These are phyloP conservation scores for Chrysolina americana DNA, from an alignment of 2,888 invertebrate species.

Conservation along the genomic window DNA sequence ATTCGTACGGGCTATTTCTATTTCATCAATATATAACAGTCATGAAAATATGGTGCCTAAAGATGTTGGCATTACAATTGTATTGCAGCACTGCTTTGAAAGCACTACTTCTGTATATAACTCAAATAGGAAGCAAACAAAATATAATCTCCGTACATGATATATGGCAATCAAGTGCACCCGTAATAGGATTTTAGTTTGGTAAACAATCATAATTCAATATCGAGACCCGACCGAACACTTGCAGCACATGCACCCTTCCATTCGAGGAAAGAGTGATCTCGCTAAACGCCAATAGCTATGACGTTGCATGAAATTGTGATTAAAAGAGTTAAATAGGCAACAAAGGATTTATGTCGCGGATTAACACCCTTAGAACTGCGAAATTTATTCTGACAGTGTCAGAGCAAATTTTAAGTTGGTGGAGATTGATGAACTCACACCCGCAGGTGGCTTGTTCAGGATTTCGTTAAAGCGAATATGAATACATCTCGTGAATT, in stretches of 20 bases:
- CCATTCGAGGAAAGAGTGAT: slow-evolving; percentile 30
- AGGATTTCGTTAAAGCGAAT: slow-evolving; percentile 30
- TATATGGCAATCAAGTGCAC: slow-evolving; percentile 24
- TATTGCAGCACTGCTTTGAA: background rate
- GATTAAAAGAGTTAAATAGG: slow-evolving; percentile 68
- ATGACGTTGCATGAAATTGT: slow-evolving; percentile 68
- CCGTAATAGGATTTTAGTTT: slow-evolving; percentile 38
- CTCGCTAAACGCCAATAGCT: slow-evolving; percentile 63
- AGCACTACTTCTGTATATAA: background rate
- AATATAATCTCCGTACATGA: slow-evolving; percentile 14
- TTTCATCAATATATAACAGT: too few species aligned
- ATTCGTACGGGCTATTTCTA: too few species aligned
- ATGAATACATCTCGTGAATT: background rate
- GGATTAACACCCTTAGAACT: slow-evolving; percentile 64
- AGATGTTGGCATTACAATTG: too few species aligned
- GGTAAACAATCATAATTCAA: slow-evolving; percentile 41
- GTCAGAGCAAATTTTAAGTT: slow-evolving; percentile 40
- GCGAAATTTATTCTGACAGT: slow-evolving; percentile 60
- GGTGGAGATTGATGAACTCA: slow-evolving; percentile 64
- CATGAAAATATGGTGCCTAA: too few species aligned
- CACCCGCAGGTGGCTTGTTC: slow-evolving; percentile 64
- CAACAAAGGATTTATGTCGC: slow-evolving; percentile 65
- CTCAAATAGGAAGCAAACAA: background rate
- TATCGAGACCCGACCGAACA: slow-evolving; percentile 39
- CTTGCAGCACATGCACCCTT: slow-evolving; percentile 38